Evolutionary conservation across 2,797 vertebrate genomes (phyloP).

Genomic region (Cossypha caffra): DNA sequence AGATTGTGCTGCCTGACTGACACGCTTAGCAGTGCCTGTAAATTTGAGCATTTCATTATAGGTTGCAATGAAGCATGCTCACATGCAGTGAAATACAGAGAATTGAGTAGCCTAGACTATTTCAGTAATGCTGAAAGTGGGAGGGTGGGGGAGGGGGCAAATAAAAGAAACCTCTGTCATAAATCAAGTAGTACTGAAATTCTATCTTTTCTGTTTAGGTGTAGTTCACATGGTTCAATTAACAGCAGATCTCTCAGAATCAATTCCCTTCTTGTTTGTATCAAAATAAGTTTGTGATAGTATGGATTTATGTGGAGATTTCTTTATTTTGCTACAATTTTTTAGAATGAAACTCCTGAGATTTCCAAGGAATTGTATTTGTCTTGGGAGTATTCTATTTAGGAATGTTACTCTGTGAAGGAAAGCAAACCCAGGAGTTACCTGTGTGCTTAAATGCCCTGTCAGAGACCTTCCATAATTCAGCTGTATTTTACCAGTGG

Average conservation of each 20-base stretch:
- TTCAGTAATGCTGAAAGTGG: constrained; percentile 66
- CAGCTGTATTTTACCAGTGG: background rate
- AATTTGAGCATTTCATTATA: constrained; percentile 99
- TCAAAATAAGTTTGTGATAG: background rate
- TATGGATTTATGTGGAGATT: background rate
- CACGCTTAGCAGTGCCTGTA: constrained; percentile 96
- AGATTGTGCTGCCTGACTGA: constrained; percentile 93
- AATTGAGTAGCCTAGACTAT: constrained; percentile 76
- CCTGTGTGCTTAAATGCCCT: background rate
- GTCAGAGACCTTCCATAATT: background rate
- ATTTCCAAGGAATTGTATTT: background rate
- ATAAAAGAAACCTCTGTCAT: constrained; percentile 55
- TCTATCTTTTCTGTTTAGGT: constrained; percentile 51
- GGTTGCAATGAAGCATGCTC: constrained; percentile 95
- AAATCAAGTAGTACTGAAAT: constrained; percentile 57
- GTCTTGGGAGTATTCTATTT: background rate
- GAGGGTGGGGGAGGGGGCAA: background rate
- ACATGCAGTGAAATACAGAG: constrained; percentile 83
- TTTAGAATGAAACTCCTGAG: background rate
- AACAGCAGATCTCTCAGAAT: background rate
- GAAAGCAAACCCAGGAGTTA: background rate
- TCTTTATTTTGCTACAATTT: background rate
- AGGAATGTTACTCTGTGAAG: background rate
- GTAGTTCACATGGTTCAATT: constrained; percentile 53
- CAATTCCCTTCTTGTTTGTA: background rate